Evolutionary conservation across 2,113 vertebrate species (phyloP).

Genomic region (Pelvicachromis taeniatus): DNA sequence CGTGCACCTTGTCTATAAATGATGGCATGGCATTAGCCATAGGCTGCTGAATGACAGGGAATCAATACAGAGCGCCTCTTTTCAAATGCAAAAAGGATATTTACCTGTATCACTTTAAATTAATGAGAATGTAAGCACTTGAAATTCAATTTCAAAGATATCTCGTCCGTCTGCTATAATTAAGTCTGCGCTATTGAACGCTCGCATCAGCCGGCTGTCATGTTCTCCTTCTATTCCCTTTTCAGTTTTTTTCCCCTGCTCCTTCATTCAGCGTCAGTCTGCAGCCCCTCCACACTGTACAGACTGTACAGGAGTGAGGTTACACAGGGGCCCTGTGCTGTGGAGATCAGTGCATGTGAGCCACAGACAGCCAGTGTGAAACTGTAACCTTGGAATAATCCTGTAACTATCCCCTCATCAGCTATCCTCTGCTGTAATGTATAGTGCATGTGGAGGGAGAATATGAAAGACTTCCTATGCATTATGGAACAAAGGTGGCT

Average conservation of each 20-base stretch:
- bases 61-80: conserved; percentile 28
- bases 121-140: conserved; percentile 31
- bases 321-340: neutral
- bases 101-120: conserved; percentile 46
- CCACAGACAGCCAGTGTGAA: conserved; percentile 3
- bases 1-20: conserved; percentile 55
- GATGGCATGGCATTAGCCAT: conserved; percentile 38
- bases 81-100: conserved; percentile 50
- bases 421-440: conserved; percentile 37
- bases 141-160: conserved; percentile 22
- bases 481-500: conserved; percentile 55
- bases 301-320: neutral
- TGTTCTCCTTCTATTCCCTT: neutral
- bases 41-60: conserved; percentile 45
- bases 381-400: conserved; percentile 41
- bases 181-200: conserved; percentile 13
- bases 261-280: neutral
- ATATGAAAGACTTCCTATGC: conserved; percentile 24
- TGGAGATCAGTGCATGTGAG: neutral
- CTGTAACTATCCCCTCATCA: conserved; percentile 36
- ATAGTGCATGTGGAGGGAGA: conserved; percentile 32
- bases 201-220: neutral
- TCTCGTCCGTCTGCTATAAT: conserved; percentile 37
- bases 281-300: neutral
- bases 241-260: neutral